Evolutionary conservation across 2,888 invertebrate genomes (phyloP).

Genomic region (Labia minor): DNA sequence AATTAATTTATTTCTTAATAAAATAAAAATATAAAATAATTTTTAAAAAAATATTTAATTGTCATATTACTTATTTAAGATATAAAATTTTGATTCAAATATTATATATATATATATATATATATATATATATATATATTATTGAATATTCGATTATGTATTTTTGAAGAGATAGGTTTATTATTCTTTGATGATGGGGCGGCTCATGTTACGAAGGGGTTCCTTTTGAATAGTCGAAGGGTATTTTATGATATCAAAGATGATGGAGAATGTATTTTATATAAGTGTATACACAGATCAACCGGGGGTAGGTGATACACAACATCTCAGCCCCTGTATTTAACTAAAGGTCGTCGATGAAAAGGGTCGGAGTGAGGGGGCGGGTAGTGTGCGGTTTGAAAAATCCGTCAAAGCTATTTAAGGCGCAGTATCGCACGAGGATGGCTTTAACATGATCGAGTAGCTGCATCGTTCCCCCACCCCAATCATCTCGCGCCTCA

Average conservation of each 20-base stretch:
- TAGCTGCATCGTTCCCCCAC: conserved; percentile 31
- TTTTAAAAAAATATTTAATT: too few relatives aligned
- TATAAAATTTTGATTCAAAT: too few relatives aligned
- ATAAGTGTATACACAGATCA: background rate
- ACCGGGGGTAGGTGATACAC: background rate
- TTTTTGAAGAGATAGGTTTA: too few relatives aligned
- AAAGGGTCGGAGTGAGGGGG: background rate
- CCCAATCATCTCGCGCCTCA: conserved; percentile 37
- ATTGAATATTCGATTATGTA: too few relatives aligned
- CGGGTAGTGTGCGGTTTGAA: background rate
- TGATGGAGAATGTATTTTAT: conserved; percentile 1
- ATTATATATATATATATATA: too few relatives aligned
- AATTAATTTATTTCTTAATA: too few relatives aligned
- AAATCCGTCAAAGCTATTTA: conserved; percentile 13
- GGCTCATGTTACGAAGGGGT: background rate
- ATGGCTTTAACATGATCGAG: background rate
- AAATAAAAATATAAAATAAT: too few relatives aligned
- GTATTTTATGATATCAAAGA: background rate
- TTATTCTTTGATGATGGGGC: too few relatives aligned
- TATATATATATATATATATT: too few relatives aligned
- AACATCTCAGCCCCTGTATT: background rate
- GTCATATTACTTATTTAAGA: too few relatives aligned
- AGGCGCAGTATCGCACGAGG: background rate
- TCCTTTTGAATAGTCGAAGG: conserved; percentile 4
- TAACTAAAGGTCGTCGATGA: background rate